phyloP scores from a whole-genome alignment of 2,113 vertebrate species.

The Notothenia coriiceps region DNA sequence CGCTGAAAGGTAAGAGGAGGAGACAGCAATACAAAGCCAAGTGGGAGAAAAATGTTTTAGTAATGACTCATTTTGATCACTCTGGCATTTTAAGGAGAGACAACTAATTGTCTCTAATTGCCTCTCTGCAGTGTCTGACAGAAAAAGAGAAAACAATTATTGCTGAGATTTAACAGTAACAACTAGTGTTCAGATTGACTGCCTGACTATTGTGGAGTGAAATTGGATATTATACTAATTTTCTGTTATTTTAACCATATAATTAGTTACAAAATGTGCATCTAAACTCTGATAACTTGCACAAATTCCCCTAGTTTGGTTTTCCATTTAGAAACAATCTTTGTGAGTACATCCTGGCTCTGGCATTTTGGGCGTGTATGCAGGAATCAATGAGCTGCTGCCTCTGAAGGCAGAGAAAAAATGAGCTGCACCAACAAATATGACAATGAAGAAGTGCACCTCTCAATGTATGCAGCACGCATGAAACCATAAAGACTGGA shows the following conservation, averaged over 20 bases:
- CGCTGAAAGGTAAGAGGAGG: slow-evolving; percentile 60
- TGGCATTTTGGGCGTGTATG: slow-evolving; percentile 76
- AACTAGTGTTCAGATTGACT: not conserved
- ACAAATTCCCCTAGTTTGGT: slow-evolving; percentile 38
- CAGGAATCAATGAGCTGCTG: slow-evolving; percentile 84
- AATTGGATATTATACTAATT: not conserved
- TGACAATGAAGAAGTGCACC: slow-evolving; percentile 88
- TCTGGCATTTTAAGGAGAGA: slow-evolving; percentile 61
- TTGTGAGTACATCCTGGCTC: slow-evolving; percentile 73
- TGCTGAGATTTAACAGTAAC: slow-evolving; percentile 24
- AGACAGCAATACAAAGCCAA: slow-evolving; percentile 41
- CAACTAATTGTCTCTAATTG: slow-evolving; percentile 63
- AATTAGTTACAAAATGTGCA: slow-evolving; percentile 40
- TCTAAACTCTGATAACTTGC: slow-evolving; percentile 52
- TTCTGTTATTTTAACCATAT: slow-evolving; percentile 17
- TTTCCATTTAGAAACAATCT: slow-evolving; percentile 74
- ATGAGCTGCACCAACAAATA: slow-evolving; percentile 84
- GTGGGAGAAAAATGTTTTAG: slow-evolving; percentile 49
- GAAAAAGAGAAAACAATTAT: slow-evolving; percentile 20
- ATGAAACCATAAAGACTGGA: slow-evolving; percentile 80
- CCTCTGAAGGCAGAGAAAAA: slow-evolving; percentile 83
- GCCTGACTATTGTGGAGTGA: not conserved
- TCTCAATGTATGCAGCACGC: slow-evolving; percentile 83
- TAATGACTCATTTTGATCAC: slow-evolving; percentile 63
- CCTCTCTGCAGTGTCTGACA: slow-evolving; percentile 40